Percentiles rank a stretch among this genome's conserved stretches.
phyloP scores from a whole-genome alignment of 2,797 vertebrate genomes.

The Tragelaphus oryx region DNA sequence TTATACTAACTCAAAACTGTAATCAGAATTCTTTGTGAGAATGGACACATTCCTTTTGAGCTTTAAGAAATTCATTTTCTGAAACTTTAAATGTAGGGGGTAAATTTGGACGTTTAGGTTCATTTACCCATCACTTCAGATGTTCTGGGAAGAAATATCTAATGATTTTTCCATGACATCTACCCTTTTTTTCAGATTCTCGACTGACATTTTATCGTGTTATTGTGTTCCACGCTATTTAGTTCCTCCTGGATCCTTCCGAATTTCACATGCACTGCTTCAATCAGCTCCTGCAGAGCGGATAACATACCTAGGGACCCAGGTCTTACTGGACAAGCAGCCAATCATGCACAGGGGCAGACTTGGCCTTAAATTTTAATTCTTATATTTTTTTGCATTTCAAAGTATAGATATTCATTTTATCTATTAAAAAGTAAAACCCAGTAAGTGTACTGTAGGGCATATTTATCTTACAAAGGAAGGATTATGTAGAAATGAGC shows the following conservation, averaged over 20 bases:
- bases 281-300: conserved; percentile 49
- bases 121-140: conserved; percentile 52
- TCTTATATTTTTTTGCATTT: conserved; percentile 45
- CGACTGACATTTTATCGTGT: conserved; percentile 53
- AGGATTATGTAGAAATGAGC: not conserved
- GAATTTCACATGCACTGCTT: conserved; percentile 53
- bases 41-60: not conserved
- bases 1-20: not conserved
- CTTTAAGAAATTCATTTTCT: conserved; percentile 32
- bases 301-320: conserved; percentile 60
- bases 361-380: conserved; percentile 6
- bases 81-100: not conserved
- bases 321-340: conserved; percentile 45
- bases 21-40: not conserved
- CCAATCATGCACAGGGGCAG: conserved; percentile 27
- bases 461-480: conserved; percentile 3
- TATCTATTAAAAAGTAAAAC: conserved; percentile 13
- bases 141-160: conserved; percentile 56
- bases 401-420: not conserved
- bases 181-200: conserved; percentile 66
- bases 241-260: conserved; percentile 53
- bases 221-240: conserved; percentile 55
- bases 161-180: conserved; percentile 68
- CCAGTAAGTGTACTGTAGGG: not conserved
- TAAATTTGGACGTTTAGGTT: conserved; percentile 22